phyloP scores from a whole-genome alignment of 2,113 vertebrate genomes.

The Erythrocebus patas region DNA sequence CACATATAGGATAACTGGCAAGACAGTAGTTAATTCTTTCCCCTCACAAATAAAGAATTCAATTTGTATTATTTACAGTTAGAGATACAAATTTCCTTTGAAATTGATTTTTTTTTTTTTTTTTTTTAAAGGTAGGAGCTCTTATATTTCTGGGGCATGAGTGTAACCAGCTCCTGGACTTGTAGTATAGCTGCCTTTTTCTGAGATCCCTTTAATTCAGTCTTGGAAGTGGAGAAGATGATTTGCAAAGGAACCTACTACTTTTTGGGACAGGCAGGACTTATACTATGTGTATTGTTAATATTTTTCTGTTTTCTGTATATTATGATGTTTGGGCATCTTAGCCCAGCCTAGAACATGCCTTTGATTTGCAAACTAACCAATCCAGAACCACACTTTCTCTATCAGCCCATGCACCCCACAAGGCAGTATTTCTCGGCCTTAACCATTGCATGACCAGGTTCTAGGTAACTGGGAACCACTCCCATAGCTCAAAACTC shows the following conservation, averaged over 20 bases:
- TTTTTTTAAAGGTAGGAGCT: background rate
- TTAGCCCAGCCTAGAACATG: too few species aligned
- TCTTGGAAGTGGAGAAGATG: background rate
- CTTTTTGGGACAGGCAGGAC: background rate
- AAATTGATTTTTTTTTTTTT: background rate
- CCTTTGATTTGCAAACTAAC: background rate
- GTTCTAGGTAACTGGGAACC: background rate
- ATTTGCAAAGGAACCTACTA: background rate
- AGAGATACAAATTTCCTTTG: background rate
- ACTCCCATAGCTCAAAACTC: background rate
- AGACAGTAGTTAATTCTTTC: background rate
- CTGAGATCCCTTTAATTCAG: background rate
- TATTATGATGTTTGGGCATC: background rate
- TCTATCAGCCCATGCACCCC: background rate
- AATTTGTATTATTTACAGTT: background rate
- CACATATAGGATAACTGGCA: background rate
- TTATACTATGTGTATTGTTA: too few species aligned
- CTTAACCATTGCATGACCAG: background rate
- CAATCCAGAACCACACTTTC: background rate
- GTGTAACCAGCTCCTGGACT: background rate
- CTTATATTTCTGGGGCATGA: background rate
- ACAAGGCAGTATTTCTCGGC: background rate
- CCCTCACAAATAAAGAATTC: background rate
- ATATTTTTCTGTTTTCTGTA: background rate
- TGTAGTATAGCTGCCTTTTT: background rate